phyloP scores from a whole-genome alignment of 2,797 vertebrate species.

The Enteromius paludinosus region DNA sequence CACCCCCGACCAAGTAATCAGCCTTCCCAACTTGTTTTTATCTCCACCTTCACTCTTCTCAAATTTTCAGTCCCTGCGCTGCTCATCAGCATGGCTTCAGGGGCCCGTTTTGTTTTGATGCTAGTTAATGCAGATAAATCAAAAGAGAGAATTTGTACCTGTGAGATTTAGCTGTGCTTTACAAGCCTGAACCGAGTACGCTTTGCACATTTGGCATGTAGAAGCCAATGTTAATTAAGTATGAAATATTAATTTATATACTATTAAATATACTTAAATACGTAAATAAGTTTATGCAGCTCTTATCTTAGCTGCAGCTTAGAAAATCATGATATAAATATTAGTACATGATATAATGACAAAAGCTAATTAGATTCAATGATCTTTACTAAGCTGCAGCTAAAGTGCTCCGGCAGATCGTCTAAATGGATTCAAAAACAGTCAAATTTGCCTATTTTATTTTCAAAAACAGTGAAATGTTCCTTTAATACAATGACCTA shows the following conservation, averaged over 20 bases:
- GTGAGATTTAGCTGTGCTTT: constrained; percentile 4
- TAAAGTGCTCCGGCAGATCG: too few relatives aligned
- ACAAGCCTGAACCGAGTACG: neutral
- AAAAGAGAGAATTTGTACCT: constrained; percentile 9
- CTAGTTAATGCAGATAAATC: constrained; percentile 9
- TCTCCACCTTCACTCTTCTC: constrained; percentile 40
- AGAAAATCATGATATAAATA: too few relatives aligned
- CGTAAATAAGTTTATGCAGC: neutral
- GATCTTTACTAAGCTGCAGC: too few relatives aligned
- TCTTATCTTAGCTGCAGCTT: too few relatives aligned
- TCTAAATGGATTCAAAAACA: too few relatives aligned
- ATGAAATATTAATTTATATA: neutral
- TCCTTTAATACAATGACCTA: neutral
- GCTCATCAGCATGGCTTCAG: constrained; percentile 52
- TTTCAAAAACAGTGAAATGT: too few relatives aligned
- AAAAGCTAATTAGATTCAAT: too few relatives aligned
- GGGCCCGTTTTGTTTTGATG: constrained; percentile 14
- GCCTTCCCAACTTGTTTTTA: constrained; percentile 66
- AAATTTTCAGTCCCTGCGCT: constrained; percentile 32
- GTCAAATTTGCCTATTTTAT: too few relatives aligned
- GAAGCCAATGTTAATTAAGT: neutral
- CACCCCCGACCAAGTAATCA: constrained; percentile 77
- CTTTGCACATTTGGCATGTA: neutral
- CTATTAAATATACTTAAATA: neutral
- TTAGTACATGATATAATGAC: too few relatives aligned